Conservation (phyloP, 23 tunicate genomes). For the Botrylloides violaceus region DNA sequence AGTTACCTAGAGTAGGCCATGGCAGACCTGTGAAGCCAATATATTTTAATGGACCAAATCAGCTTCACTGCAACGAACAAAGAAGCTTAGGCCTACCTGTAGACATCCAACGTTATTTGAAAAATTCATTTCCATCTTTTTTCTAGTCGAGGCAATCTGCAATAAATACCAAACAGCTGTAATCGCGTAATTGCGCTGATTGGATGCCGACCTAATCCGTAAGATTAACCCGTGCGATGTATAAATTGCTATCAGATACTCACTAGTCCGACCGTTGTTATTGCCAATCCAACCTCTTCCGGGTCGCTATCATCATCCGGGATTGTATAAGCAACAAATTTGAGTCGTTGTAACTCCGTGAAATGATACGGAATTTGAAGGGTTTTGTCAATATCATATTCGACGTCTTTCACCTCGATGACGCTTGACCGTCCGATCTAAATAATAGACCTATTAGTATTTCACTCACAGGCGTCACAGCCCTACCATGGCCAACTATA, state of each 20-base stretch:
- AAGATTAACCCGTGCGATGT: too few relatives aligned
- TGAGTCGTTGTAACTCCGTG: conserved; percentile 5
- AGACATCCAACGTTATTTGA: not conserved
- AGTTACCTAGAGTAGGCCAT: too few relatives aligned
- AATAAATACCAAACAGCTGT: not conserved
- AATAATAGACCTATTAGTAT: not conserved
- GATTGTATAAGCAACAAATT: not conserved
- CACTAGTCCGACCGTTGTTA: not conserved
- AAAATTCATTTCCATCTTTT: not conserved
- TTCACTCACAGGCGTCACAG: too few relatives aligned
- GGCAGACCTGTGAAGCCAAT: too few relatives aligned
- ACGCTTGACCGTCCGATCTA: conserved; percentile 9
- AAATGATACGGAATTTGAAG: conserved; percentile 5
- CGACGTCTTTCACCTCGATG: not conserved
- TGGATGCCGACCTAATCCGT: too few relatives aligned
- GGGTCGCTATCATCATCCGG: not conserved
- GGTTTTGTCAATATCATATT: not conserved
- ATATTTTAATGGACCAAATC: too few relatives aligned
- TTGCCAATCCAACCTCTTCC: not conserved
- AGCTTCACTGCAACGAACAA: too few relatives aligned
- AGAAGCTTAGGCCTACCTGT: not conserved
- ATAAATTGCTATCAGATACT: not conserved
- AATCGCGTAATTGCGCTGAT: too few relatives aligned
- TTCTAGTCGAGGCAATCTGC: not conserved
- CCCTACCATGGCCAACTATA: too few relatives aligned